phyloP scores from a whole-genome alignment of 2,113 vertebrate genomes.

The Pluvialis apricaria region DNA sequence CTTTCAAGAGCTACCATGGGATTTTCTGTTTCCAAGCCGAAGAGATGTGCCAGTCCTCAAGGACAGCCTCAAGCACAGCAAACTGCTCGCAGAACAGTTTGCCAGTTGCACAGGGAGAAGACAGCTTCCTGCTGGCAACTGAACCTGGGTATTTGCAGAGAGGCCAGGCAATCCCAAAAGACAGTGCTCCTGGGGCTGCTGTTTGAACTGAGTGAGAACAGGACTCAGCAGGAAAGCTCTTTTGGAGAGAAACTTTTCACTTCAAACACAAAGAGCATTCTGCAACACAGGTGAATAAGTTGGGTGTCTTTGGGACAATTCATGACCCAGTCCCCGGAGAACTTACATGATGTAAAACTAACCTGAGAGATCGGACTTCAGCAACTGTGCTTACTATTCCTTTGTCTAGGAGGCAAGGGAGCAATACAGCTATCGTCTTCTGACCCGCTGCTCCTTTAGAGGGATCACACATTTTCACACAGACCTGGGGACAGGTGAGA shows the following conservation, averaged over 20 bases:
- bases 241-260: neutral
- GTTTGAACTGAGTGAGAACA: neutral
- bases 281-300: neutral
- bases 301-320: neutral
- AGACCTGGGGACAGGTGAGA: slow-evolving; percentile 79
- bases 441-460: slow-evolving; percentile 87
- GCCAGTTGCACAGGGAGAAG: neutral
- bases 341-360: neutral
- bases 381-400: slow-evolving; percentile 92
- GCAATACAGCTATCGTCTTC: slow-evolving; percentile 84
- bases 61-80: neutral
- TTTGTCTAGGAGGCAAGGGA: slow-evolving; percentile 95
- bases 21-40: neutral
- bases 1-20: neutral
- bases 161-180: neutral
- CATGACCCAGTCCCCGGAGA: accelerated
- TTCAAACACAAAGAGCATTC: neutral
- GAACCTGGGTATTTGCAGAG: neutral
- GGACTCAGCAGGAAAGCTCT: neutral
- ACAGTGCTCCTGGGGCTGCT: neutral
- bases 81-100: neutral
- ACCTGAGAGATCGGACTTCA: slow-evolving; percentile 96
- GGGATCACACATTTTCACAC: slow-evolving; percentile 94
- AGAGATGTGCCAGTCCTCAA: neutral
- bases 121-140: neutral